These are phyloP conservation scores for Sebastes kiyomatsui DNA, from an alignment of 2,797 vertebrate genomes.

Conservation along the genomic window DNA sequence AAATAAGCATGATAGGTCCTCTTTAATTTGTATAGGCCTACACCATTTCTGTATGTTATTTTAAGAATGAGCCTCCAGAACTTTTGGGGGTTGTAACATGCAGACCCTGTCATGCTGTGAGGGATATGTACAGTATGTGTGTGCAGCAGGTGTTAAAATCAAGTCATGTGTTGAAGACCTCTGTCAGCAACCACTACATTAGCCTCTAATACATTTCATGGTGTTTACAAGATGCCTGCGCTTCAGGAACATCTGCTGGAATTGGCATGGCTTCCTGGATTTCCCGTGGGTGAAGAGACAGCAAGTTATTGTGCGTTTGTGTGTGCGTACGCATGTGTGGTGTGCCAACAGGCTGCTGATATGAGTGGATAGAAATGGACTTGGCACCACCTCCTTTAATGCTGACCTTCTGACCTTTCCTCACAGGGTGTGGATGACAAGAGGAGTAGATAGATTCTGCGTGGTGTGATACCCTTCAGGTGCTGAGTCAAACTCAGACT, in stretches of 20 bases:
- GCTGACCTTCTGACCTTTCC: conserved; percentile 58
- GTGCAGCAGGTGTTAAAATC: conserved; percentile 65
- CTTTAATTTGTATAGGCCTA: not conserved
- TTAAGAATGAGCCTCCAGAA: not conserved
- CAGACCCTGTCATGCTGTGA: not conserved
- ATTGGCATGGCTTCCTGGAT: conserved; percentile 71
- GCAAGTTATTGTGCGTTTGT: conserved; percentile 54
- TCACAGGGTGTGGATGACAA: conserved; percentile 50
- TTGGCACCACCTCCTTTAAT: conserved; percentile 58
- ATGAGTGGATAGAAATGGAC: conserved; percentile 59
- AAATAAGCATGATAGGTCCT: not conserved
- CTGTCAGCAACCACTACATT: conserved; percentile 71
- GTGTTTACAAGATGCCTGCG: conserved; percentile 80
- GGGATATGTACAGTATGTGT: conserved; percentile 25
- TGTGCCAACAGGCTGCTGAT: conserved; percentile 70
- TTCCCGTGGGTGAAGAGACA: conserved; percentile 71
- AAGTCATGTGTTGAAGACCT: conserved; percentile 65
- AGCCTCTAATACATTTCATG: conserved; percentile 72
- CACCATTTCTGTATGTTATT: not conserved
- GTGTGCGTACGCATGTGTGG: conserved; percentile 17
- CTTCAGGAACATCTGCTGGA: conserved; percentile 80
- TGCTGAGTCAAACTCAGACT: not conserved
- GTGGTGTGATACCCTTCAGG: conserved; percentile 23
- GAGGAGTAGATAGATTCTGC: conserved; percentile 34
- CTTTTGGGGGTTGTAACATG: not conserved